These are phyloP conservation scores for Glossophaga mutica DNA, from an alignment of 2,797 vertebrate genomes.

Conservation along the genomic window DNA sequence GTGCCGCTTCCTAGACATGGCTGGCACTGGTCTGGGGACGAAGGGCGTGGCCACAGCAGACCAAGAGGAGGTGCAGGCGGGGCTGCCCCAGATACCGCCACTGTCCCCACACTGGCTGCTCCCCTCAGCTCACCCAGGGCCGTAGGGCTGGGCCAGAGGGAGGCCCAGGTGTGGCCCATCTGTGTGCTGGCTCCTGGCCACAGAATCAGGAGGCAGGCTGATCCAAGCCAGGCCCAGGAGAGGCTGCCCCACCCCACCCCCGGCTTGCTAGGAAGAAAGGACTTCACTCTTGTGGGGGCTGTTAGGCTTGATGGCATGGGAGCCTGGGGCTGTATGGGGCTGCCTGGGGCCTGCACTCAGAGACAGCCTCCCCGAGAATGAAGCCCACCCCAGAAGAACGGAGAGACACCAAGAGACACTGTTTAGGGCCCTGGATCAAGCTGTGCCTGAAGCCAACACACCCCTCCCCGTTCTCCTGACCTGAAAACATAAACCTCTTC, in stretches of 20 bases:
- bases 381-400: neutral
- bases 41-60: fast-evolving
- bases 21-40: neutral
- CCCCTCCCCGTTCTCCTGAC: neutral
- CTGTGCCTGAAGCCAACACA: neutral
- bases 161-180: neutral
- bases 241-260: neutral
- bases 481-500: neutral
- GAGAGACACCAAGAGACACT: neutral
- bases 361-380: neutral
- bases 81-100: fast-evolving
- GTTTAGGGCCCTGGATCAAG: neutral
- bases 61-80: fast-evolving
- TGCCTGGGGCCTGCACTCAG: neutral
- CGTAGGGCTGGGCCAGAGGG: neutral
- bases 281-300: neutral
- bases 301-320: no score
- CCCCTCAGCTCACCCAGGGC: neutral
- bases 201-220: neutral
- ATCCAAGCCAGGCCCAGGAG: neutral
- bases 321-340: neutral
- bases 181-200: neutral
- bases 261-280: neutral
- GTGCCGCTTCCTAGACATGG: neutral
- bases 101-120: fast-evolving